Base-by-base conservation (phyloP, 2,888 invertebrate genomes). In the Perizoma flavofasciatum region DNA sequence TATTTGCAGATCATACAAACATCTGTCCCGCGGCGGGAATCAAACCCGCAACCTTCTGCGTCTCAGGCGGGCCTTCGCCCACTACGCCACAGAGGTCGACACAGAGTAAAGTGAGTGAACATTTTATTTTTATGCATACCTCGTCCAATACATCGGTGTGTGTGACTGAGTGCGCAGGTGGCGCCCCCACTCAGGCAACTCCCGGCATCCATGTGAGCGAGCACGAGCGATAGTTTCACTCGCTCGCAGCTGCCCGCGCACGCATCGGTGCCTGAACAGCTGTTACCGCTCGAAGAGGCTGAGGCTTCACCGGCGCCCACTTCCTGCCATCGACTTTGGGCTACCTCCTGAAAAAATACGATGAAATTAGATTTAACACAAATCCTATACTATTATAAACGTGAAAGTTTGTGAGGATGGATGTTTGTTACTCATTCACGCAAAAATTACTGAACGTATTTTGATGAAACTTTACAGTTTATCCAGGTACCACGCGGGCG, bases 201-300 rank as follows among this genome's bases (percentile, higher is more conserved):
- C 67, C 92, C 93, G 51, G 85, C 85, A 83, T 91, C 89, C 86
- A 91, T 88, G 79, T 90, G 88, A 52, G 89, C 81, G 73, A 83
- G 78, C 69, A 90, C 91, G 47, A 82, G 85, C 64, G 86, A 78
- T 68, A 84, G 75, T 68, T 83, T 83, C 67, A 78, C 83, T 48
- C 89, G 81, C 68, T 86, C 85, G 55, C 67, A 65, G 58, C 81
- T 72, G 71, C 82, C 84, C 53, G 72, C 75, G 68, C 82, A 84
- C 65, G 72, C 73, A 63, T 66, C 74, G 62, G 71, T 81, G 70
- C 72, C 61, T 0, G 64, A 59, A n/a, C 66, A 66, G 53, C 61
- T 64, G 63, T 60, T 72, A 39, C 74, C 70, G 67, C 81, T 72
- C 4, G 85, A 84, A 0, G 82, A 81, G n/a, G 89, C 89, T 59